Base-by-base conservation (phyloP, 2,797 vertebrate genomes). In the Craterocephalus amniculus region DNA sequence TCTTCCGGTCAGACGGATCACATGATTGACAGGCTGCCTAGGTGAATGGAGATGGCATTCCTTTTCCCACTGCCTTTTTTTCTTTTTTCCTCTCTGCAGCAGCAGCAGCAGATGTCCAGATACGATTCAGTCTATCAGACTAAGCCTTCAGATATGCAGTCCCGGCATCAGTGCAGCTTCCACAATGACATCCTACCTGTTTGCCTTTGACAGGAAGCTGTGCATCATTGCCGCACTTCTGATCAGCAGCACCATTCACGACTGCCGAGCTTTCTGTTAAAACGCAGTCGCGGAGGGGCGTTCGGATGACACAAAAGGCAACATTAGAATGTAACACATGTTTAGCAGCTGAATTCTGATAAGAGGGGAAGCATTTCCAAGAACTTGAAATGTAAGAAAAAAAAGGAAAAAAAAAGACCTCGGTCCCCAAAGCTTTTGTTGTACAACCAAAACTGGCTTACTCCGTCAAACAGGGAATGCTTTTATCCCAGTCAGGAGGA, bases 401-500 rank as follows among this genome's bases (percentile, higher is more conserved):
- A n/a, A n/a, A n/a, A n/a, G n/a, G n/a, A n/a, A n/a, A n/a, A 81
- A 84, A 78, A 64, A 75, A 49, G 67, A 70, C 60, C 76, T 67
- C 35, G 56, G 70, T 68, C 72, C 61, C 13, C 62, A 11, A 52
- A 78, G 63, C 27, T 83, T 88, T 81, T 89, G 79, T 76, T 86
- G 67, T 61, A 29, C 62, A 85, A 78, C 72, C 70, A 71, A 64
- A 87, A 80, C 76, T 74, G 20, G 58, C 75, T 80, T 70, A 51
- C 74, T 85, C 71, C 80, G 74, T 83, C 83, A 72, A 73, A 87
- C 76, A 89, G 80, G 80, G 89, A 87, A 74, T 70, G 31, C 83
- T 85, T 91, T 91, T 71, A 88, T 92, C 86, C 84, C 45, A 0
- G 36, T 67, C 65, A 83, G 82, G 64, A 86, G 83, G 72, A 87